Evolutionary conservation across 2,797 vertebrate species (phyloP).

Genomic region (Erpetoichthys calabaricus): DNA sequence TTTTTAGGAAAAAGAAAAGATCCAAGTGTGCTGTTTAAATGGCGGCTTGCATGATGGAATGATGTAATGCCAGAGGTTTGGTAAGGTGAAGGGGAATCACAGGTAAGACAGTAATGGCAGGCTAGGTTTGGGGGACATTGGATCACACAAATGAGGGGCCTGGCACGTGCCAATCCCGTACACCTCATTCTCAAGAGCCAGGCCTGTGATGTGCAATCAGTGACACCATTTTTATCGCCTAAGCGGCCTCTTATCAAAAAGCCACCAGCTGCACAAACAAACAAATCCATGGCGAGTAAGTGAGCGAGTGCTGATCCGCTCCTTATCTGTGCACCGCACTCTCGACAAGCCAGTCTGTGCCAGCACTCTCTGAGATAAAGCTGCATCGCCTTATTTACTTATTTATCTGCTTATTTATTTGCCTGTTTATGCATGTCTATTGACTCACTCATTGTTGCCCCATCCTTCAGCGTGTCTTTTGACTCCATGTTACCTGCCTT

Average conservation of each 20-base stretch:
- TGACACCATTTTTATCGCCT: conserved; percentile 36
- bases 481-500: no score
- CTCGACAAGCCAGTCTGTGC: conserved; percentile 39
- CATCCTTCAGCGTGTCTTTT: no score
- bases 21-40: no score
- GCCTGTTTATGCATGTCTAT: background rate
- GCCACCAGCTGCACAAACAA: conserved; percentile 39
- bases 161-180: no score
- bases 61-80: no score
- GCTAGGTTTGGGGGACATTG: no score
- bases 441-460: background rate
- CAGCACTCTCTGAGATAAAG: conserved; percentile 38
- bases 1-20: no score
- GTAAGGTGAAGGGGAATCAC: no score
- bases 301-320: conserved; percentile 22
- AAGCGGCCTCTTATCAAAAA: conserved; percentile 34
- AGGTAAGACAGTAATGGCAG: no score
- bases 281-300: conserved; percentile 31
- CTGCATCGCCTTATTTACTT: conserved; percentile 3
- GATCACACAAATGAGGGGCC: no score
- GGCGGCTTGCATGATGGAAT: no score
- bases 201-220: conserved; percentile 25
- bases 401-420: background rate
- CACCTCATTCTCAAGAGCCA: conserved; percentile 8
- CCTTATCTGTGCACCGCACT: conserved; percentile 52